Conservation (phyloP, 2,797 vertebrate genomes). For the Lithobates pipiens region DNA sequence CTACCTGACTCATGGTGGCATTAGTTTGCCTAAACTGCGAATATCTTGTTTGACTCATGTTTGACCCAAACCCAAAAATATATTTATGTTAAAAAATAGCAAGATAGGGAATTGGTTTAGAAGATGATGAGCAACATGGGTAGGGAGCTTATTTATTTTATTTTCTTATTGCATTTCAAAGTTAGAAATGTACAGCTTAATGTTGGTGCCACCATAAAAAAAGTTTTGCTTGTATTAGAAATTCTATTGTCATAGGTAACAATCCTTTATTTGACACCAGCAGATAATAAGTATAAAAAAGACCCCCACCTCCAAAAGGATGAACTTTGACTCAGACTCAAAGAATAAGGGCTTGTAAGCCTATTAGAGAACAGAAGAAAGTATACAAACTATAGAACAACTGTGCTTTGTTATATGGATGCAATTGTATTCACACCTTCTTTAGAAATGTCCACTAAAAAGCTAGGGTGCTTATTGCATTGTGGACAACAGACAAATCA, state of each 20-base stretch:
- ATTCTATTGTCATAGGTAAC: background rate
- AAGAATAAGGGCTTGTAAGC: constrained; percentile 22
- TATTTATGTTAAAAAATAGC: no score
- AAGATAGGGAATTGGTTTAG: no score
- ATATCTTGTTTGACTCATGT: no score
- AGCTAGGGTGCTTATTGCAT: background rate
- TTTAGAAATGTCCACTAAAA: background rate
- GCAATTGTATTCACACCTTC: background rate
- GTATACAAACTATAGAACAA: constrained; percentile 8
- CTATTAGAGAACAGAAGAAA: constrained; percentile 28
- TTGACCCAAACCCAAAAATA: no score
- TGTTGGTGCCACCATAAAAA: background rate
- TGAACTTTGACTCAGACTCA: constrained; percentile 36
- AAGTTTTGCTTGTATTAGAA: background rate
- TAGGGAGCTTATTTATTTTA: no score
- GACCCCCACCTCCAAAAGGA: background rate
- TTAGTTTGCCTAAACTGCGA: no score
- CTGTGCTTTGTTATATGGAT: constrained; percentile 3
- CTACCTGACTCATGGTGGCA: no score
- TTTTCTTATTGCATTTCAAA: no score
- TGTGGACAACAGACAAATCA: no score
- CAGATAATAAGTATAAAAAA: constrained; percentile 17
- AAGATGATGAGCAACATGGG: no score
- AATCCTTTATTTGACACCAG: constrained; percentile 14
- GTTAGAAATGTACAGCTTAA: no score